A percentile compares a stretch with the other conserved stretches of the same genome.
These are phyloP conservation scores for Steromphala cineraria DNA, from an alignment of 2,888 invertebrate genomes.

Conservation along the genomic window DNA sequence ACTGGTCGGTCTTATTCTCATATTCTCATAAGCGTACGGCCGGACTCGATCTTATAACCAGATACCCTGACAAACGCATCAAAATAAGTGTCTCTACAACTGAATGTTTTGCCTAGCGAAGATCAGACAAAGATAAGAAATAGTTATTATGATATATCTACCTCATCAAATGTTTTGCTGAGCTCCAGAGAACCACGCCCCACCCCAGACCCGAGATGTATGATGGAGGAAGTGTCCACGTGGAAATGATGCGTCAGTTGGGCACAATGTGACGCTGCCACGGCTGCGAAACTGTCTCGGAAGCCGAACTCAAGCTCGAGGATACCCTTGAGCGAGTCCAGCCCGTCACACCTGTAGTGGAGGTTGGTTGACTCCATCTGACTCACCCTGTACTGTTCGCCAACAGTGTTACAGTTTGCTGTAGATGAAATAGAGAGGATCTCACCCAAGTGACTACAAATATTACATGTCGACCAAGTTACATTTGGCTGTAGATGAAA, in stretches of 20 bases:
- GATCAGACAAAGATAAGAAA: no score
- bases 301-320: conserved; percentile 67
- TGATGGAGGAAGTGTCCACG: conserved; percentile 44
- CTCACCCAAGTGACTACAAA: no score
- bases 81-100: no score
- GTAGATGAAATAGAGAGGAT: no score
- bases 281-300: conserved; percentile 57
- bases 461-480: background rate
- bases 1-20: no score
- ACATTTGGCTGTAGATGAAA: background rate
- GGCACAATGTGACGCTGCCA: conserved; percentile 47
- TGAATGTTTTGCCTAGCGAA: no score
- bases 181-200: conserved; percentile 62
- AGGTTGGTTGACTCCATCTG: conserved; percentile 54
- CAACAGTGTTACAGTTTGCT: background rate
- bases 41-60: no score
- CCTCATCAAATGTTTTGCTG: conserved; percentile 56
- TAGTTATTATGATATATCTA: conserved; percentile 30
- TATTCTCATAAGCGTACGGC: no score
- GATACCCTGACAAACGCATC: no score
- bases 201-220: conserved; percentile 63
- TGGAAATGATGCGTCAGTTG: conserved; percentile 38
- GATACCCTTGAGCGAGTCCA: conserved; percentile 53
- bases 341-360: conserved; percentile 58
- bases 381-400: conserved; percentile 31